A percentile compares a stretch with the other conserved stretches of the same genome.
phyloP scores from a whole-genome alignment of 2,113 vertebrate genomes.

The Myrmecobius fasciatus region DNA sequence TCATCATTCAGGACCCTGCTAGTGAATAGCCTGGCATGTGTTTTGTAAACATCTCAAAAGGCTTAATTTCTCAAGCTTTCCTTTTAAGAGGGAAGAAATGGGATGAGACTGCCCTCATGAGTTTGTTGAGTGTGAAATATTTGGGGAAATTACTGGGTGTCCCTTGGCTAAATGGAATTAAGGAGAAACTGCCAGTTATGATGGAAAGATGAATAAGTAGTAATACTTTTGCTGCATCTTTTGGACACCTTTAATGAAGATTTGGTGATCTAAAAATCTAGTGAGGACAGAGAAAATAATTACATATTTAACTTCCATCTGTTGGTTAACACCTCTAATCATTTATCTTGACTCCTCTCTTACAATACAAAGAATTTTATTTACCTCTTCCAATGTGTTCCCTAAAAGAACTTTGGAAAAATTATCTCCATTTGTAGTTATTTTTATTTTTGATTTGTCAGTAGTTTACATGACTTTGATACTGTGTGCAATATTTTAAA shows the following conservation, averaged over 20 bases:
- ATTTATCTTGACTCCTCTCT: neutral
- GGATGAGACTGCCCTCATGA: neutral
- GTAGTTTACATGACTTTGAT: conserved; percentile 32
- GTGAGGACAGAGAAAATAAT: neutral
- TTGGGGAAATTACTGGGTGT: neutral
- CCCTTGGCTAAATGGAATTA: neutral
- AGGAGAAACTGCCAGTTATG: neutral
- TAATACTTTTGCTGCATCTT: conserved; percentile 27
- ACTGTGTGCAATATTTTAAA: conserved; percentile 68
- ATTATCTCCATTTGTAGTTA: neutral
- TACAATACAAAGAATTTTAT: neutral
- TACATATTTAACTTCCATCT: conserved; percentile 16
- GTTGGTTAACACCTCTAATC: neutral
- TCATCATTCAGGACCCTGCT: neutral
- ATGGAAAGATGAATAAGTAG: conserved; percentile 24
- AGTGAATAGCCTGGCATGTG: neutral
- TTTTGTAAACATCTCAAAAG: neutral
- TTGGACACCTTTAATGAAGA: conserved; percentile 3
- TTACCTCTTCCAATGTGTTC: conserved; percentile 19
- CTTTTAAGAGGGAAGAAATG: neutral
- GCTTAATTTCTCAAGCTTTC: neutral
- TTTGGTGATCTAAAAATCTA: neutral
- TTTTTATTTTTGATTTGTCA: neutral
- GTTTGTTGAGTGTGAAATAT: neutral
- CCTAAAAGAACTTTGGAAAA: conserved; percentile 2